These are phyloP conservation scores for Lepidurus packardi DNA, from an alignment of 1,140 invertebrate species.

Conservation along the genomic window DNA sequence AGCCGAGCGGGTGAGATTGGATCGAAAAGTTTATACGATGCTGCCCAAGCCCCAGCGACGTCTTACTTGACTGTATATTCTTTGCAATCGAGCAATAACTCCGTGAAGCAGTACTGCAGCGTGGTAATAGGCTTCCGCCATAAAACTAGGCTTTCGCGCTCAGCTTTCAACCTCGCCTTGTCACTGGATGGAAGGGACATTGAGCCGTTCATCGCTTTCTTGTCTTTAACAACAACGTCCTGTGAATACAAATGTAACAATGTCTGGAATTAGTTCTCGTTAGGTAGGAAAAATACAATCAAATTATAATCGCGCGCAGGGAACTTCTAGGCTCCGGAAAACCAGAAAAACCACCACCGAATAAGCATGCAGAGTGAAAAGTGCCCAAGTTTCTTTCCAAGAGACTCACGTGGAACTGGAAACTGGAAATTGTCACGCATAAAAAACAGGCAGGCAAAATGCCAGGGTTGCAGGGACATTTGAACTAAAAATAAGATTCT, in stretches of 20 bases:
- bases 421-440: neutral
- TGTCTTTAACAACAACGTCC: neutral
- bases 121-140: conserved; percentile 81
- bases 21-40: neutral
- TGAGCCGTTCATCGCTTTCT: neutral
- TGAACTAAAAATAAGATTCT: neutral
- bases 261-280: too few relatives aligned
- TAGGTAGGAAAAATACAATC: too few relatives aligned
- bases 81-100: conserved; percentile 43
- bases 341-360: neutral
- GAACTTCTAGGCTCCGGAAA: neutral
- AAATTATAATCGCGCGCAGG: too few relatives aligned
- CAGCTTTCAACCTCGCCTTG: conserved; percentile 35
- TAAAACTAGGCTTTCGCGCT: conserved; percentile 63
- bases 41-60: neutral
- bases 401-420: neutral
- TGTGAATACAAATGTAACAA: neutral
- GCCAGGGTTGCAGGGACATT: neutral
- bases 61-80: conserved; percentile 33
- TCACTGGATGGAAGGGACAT: neutral
- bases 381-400: too few relatives aligned
- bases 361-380: neutral
- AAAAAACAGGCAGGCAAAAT: neutral
- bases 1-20: conserved; percentile 4
- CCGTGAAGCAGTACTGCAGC: conserved; percentile 72